These are phyloP conservation scores for Mirza zaza DNA, from an alignment of 2,113 vertebrate genomes.

Conservation along the genomic window DNA sequence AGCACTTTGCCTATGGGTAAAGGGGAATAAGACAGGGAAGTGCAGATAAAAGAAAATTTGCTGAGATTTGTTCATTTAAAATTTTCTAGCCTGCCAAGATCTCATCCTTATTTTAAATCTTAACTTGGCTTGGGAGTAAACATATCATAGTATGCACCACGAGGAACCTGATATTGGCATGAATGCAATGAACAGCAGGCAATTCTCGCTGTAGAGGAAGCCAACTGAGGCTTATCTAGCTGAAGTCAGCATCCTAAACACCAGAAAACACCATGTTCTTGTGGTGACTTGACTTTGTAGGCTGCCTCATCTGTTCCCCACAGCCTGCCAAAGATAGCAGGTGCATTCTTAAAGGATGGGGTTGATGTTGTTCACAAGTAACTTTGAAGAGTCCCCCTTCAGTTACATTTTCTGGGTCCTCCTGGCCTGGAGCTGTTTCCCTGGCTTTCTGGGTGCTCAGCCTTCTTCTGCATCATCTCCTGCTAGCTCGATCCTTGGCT, in stretches of 20 bases:
- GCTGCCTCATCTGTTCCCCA: not conserved
- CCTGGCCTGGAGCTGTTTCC: not conserved
- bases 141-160: not conserved
- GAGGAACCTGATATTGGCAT: not conserved
- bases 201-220: not conserved
- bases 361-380: not conserved
- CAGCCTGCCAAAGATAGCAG: not conserved
- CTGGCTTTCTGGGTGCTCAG: not conserved
- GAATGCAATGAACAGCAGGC: not conserved
- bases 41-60: not conserved
- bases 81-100: not conserved
- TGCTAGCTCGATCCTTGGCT: not conserved
- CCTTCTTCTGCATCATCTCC: not conserved
- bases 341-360: not conserved
- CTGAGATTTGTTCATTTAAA: not conserved
- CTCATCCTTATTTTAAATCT: not conserved
- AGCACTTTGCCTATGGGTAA: not conserved
- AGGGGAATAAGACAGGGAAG: not conserved
- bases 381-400: not conserved
- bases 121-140: constrained; percentile 10
- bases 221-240: not conserved
- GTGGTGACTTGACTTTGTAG: not conserved
- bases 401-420: not conserved
- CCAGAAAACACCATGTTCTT: not conserved
- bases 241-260: not conserved